A percentile compares a stretch with the other conserved stretches of the same genome.
These are phyloP conservation scores for Amphipyra berbera DNA, from an alignment of 2,888 invertebrate species.

Conservation along the genomic window DNA sequence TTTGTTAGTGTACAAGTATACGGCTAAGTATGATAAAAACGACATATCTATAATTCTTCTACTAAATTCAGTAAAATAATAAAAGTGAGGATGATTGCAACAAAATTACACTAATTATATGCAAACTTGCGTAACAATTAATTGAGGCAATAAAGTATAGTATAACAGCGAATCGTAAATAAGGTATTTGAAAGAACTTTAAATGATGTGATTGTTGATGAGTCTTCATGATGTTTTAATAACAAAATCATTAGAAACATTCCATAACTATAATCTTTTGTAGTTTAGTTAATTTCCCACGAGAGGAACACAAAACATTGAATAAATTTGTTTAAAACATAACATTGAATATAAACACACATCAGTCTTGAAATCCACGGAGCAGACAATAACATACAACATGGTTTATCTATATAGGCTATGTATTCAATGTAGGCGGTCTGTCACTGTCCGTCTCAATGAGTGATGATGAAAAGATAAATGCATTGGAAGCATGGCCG, in stretches of 20 bases:
- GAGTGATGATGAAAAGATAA: conserved; percentile 43
- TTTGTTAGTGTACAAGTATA: conserved; percentile 14
- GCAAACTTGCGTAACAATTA: conserved; percentile 11
- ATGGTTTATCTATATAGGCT: conserved; percentile 35
- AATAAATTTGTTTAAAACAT: background rate
- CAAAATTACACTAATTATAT: conserved; percentile 12
- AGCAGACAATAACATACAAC: conserved; percentile 17
- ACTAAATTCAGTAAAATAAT: background rate
- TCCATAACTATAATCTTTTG: conserved; percentile 17
- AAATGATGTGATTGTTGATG: conserved; percentile 5
- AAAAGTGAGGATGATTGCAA: conserved; percentile 9
- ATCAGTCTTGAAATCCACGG: conserved; percentile 16
- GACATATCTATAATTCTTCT: conserved; percentile 1
- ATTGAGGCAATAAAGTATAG: conserved; percentile 9
- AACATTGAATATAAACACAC: conserved; percentile 16
- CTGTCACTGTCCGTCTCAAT: conserved; percentile 38
- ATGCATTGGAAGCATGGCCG: conserved; percentile 25
- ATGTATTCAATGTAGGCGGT: conserved; percentile 28
- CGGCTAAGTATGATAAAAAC: conserved; percentile 1
- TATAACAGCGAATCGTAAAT: conserved; percentile 4
- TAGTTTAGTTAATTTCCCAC: conserved; percentile 19
- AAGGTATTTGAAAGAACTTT: conserved; percentile 7
- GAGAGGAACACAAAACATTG: conserved; percentile 11
- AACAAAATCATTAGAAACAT: conserved; percentile 15
- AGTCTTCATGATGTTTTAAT: conserved; percentile 11